Percentiles rank a stretch among this genome's conserved stretches.
phyloP scores from a whole-genome alignment of 2,888 invertebrate genomes.

The Agelastica alni region DNA sequence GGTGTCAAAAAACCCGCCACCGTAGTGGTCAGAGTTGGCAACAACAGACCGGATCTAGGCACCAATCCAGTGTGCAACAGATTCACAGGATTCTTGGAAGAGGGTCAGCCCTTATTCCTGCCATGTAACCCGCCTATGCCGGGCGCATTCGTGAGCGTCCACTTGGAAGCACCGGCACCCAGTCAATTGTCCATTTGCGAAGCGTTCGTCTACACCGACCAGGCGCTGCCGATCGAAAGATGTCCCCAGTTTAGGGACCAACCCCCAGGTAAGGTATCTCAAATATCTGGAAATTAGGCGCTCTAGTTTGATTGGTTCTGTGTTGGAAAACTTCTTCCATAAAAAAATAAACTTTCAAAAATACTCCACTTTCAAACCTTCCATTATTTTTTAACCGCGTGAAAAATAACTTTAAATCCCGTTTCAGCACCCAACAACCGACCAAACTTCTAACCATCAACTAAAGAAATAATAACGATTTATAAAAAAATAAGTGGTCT shows the following conservation, averaged over 20 bases:
- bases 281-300: no score
- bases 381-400: no score
- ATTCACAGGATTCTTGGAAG: slow-evolving; percentile 83
- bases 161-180: slow-evolving; percentile 75
- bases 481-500: no score
- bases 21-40: slow-evolving; percentile 87
- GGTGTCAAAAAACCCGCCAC: slow-evolving; percentile 80
- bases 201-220: slow-evolving; percentile 92
- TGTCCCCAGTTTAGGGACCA: slow-evolving; percentile 93
- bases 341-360: no score
- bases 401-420: no score
- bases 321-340: no score
- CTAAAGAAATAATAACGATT: no score
- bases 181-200: slow-evolving; percentile 88
- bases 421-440: no score
- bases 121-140: slow-evolving; percentile 96
- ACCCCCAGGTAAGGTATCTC: slow-evolving; percentile 68
- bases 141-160: slow-evolving; percentile 91
- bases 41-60: slow-evolving; percentile 88
- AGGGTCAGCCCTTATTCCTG: slow-evolving; percentile 87
- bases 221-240: slow-evolving; percentile 86
- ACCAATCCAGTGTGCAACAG: slow-evolving; percentile 92
- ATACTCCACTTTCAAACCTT: no score
- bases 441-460: no score
- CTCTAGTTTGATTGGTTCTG: no score